Conservation (phyloP, 2,888 invertebrate genomes). For the Merodon equestris region DNA sequence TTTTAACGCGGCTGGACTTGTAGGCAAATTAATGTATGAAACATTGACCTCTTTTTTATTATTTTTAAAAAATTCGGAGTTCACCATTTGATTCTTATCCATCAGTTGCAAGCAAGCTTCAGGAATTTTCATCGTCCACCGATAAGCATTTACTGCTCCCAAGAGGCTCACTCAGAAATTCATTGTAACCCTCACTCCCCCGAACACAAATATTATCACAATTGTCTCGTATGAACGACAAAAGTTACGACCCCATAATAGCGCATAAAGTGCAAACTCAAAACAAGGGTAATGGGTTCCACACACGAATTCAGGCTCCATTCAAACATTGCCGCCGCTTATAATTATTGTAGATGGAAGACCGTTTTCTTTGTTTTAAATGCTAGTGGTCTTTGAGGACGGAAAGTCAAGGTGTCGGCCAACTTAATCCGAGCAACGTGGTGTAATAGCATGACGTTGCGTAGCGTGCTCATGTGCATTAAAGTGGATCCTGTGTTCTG, state of each 20-base stretch:
- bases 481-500: conserved; percentile 50
- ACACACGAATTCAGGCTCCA: conserved; percentile 49
- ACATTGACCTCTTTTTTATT: neutral
- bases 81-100: neutral
- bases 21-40: too few species aligned
- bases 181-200: conserved; percentile 26
- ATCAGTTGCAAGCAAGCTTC: conserved; percentile 3
- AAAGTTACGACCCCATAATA: conserved; percentile 59
- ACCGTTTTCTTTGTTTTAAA: too few species aligned
- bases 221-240: conserved; percentile 66
- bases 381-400: neutral
- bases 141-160: conserved; percentile 44
- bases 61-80: too few species aligned
- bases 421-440: conserved; percentile 33
- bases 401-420: conserved; percentile 51
- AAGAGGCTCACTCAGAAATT: conserved; percentile 21
- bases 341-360: conserved; percentile 60
- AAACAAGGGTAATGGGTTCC: conserved; percentile 59
- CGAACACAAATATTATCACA: conserved; percentile 64
- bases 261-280: conserved; percentile 54
- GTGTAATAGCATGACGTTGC: conserved; percentile 29
- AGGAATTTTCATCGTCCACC: conserved; percentile 43
- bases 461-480: conserved; percentile 63
- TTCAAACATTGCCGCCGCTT: conserved; percentile 7
- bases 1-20: too few species aligned